Conservation (phyloP, 2,113 vertebrate species). For the Toxotes jaculatrix region DNA sequence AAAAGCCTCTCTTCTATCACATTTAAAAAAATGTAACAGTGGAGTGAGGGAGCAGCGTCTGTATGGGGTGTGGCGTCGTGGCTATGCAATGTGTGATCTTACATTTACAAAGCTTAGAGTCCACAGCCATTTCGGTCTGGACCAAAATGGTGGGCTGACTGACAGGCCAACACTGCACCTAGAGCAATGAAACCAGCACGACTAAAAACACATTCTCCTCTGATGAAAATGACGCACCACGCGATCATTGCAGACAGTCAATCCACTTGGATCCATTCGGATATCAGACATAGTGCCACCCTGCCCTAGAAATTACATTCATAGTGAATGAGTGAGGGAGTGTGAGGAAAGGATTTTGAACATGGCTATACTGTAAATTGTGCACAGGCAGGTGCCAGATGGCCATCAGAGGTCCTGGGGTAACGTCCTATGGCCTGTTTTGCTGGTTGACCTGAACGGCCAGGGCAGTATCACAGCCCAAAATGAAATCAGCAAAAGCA, state of each 20-base stretch:
- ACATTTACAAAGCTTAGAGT: not conserved
- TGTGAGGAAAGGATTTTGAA: not conserved
- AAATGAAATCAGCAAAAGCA: slow-evolving; percentile 7
- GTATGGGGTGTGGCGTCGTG: too few relatives aligned
- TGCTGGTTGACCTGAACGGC: not conserved
- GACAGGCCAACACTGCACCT: not conserved
- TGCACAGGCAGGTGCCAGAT: slow-evolving; percentile 10
- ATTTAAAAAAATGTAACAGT: too few relatives aligned
- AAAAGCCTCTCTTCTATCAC: too few relatives aligned
- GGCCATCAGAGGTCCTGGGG: not conserved
- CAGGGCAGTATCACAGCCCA: not conserved
- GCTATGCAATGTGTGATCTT: too few relatives aligned
- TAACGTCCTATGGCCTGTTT: not conserved
- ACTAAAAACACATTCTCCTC: not conserved
- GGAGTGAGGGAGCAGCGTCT: too few relatives aligned
- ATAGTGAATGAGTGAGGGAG: not conserved
- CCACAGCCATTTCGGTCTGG: not conserved
- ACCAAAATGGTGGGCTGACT: not conserved
- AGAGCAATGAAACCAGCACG: not conserved
- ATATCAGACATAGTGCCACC: not conserved
- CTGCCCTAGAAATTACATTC: not conserved
- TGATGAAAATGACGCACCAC: not conserved
- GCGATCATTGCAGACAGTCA: not conserved
- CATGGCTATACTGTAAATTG: slow-evolving; percentile 15
- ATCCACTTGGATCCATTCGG: not conserved